Evolutionary conservation across 2,797 vertebrate genomes (phyloP).

Genomic region (Tauraco hartlaubi): DNA sequence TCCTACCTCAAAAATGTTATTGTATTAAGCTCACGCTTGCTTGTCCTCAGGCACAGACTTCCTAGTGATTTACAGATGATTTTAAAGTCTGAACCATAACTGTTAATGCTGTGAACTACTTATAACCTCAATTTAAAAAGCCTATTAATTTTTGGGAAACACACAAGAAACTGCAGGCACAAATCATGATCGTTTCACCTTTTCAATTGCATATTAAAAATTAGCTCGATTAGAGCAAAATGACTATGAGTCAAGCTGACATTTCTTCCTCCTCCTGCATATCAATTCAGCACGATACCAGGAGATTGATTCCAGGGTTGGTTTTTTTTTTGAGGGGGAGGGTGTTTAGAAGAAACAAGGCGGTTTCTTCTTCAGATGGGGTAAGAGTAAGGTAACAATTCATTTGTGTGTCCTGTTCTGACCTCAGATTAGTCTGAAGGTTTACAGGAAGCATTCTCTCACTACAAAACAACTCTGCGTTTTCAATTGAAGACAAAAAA

Average conservation of each 20-base stretch:
- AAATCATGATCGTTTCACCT: neutral
- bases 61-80: neutral
- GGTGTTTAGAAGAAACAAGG: neutral
- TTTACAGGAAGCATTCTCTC: neutral
- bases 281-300: neutral
- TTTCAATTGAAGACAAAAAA: neutral
- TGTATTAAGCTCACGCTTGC: neutral
- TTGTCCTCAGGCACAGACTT: neutral
- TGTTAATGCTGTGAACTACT: neutral
- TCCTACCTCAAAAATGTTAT: neutral
- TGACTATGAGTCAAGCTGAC: neutral
- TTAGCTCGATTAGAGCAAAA: neutral
- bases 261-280: neutral
- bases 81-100: neutral
- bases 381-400: neutral
- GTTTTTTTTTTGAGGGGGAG: neutral
- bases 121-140: constrained; percentile 11
- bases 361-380: neutral
- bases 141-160: neutral
- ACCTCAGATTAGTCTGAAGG: neutral
- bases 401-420: neutral
- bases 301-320: neutral
- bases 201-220: neutral
- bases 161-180: neutral
- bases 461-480: neutral